phyloP scores from a whole-genome alignment of 2,888 invertebrate genomes.

The Melinaea marsaeus region DNA sequence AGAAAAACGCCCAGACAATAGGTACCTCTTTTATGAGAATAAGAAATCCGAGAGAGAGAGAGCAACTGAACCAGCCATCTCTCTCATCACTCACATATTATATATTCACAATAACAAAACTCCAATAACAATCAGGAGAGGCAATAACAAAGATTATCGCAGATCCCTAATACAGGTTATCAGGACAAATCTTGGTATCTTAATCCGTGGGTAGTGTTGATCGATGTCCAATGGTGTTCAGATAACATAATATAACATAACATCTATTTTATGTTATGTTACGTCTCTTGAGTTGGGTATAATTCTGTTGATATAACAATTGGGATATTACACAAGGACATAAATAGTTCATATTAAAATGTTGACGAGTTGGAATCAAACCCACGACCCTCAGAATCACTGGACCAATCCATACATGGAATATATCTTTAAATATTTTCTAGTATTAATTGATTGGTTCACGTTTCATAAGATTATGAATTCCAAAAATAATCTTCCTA shows the following conservation, averaged over 20 bases:
- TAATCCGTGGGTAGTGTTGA: constrained; percentile 55
- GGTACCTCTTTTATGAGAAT: too few relatives aligned
- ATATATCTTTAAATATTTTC: too few relatives aligned
- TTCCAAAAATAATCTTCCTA: too few relatives aligned
- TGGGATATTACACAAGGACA: neutral
- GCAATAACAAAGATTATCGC: neutral
- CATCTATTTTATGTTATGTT: neutral
- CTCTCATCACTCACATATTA: too few relatives aligned
- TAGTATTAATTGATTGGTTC: too few relatives aligned
- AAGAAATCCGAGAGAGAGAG: too few relatives aligned
- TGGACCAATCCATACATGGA: too few relatives aligned
- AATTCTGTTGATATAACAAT: neutral
- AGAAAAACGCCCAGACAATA: too few relatives aligned
- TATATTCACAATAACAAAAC: neutral
- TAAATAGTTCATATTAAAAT: neutral
- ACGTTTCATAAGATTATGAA: too few relatives aligned
- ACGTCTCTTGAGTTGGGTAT: neutral
- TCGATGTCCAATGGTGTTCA: constrained; percentile 46
- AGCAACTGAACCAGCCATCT: too few relatives aligned
- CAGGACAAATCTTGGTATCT: constrained; percentile 51
- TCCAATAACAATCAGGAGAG: neutral
- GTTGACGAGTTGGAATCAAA: too few relatives aligned
- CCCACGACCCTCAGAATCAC: too few relatives aligned
- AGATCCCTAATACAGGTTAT: constrained; percentile 38
- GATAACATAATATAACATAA: neutral